phyloP scores from a whole-genome alignment of 2,888 invertebrate species.

The Chrysolina oricalcia region DNA sequence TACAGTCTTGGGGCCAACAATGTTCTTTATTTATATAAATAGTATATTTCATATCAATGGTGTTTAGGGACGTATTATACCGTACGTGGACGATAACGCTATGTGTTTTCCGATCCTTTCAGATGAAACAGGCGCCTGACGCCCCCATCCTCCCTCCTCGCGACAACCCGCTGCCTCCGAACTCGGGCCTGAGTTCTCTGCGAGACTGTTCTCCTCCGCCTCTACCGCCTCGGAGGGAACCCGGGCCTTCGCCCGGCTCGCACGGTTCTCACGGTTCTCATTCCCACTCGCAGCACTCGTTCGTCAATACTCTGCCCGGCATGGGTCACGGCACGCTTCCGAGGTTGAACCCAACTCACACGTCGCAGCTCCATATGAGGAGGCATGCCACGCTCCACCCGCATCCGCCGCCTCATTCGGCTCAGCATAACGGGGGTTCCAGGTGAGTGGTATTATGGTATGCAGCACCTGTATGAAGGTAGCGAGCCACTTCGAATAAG shows the following conservation, averaged over 20 bases:
- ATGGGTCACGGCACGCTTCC: conserved; percentile 67
- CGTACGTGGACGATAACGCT: not conserved
- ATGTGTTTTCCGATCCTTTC: too few relatives aligned
- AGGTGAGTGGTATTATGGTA: conserved; percentile 59
- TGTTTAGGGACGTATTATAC: too few relatives aligned
- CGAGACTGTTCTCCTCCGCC: conserved; percentile 70
- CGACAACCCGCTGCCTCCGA: conserved; percentile 78
- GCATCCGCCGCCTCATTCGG: conserved; percentile 43
- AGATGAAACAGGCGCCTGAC: conserved; percentile 78
- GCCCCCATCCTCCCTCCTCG: conserved; percentile 82
- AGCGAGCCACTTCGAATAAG: not conserved
- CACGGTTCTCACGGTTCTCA: conserved; percentile 58
- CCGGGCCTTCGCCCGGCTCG: conserved; percentile 64
- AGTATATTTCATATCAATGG: too few relatives aligned
- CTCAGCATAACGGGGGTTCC: conserved; percentile 65
- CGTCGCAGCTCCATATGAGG: conserved; percentile 75
- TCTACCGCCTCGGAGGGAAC: conserved; percentile 68
- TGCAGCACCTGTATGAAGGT: not conserved
- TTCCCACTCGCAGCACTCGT: conserved; percentile 44
- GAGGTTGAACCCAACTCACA: conserved; percentile 73
- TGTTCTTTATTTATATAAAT: too few relatives aligned
- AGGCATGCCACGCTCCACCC: conserved; percentile 72
- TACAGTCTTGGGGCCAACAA: too few relatives aligned
- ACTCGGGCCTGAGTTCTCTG: not conserved
- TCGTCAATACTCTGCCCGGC: conserved; percentile 50